phyloP scores from a whole-genome alignment of 2,888 invertebrate genomes.

The Arctia plantaginis region DNA sequence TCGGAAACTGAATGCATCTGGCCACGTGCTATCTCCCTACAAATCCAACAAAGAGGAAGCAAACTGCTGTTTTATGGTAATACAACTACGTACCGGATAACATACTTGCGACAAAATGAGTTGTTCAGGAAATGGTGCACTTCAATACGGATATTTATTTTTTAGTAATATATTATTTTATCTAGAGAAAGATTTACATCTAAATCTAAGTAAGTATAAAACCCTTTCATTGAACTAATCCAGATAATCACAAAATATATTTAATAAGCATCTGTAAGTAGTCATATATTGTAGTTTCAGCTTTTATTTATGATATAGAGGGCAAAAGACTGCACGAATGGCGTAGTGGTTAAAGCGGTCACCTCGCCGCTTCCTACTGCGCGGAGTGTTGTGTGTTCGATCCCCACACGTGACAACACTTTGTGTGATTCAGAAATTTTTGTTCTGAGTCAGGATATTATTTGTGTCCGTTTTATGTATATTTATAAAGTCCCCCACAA shows the following conservation, averaged over 20 bases:
- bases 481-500: too few relatives aligned
- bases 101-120: constrained; percentile 83
- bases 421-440: too few relatives aligned
- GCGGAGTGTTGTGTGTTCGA: too few relatives aligned
- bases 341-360: too few relatives aligned
- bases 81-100: constrained; percentile 73
- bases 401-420: too few relatives aligned
- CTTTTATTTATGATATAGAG: neutral
- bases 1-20: constrained; percentile 49
- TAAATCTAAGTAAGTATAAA: neutral
- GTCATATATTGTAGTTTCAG: neutral
- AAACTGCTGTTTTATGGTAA: constrained; percentile 84
- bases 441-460: too few relatives aligned
- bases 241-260: too few relatives aligned
- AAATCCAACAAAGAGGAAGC: constrained; percentile 65
- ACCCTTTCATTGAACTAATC: neutral
- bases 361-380: too few relatives aligned
- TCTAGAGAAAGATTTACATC: neutral
- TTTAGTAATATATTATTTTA: constrained; percentile 49
- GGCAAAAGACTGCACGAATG: too few relatives aligned
- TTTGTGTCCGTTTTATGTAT: too few relatives aligned
- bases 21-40: constrained; percentile 70
- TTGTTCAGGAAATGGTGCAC: constrained; percentile 82
- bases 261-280: neutral
- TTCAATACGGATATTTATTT: constrained; percentile 71